Conservation (phyloP, 2,888 invertebrate genomes). For the Trichogramma evanescens region DNA sequence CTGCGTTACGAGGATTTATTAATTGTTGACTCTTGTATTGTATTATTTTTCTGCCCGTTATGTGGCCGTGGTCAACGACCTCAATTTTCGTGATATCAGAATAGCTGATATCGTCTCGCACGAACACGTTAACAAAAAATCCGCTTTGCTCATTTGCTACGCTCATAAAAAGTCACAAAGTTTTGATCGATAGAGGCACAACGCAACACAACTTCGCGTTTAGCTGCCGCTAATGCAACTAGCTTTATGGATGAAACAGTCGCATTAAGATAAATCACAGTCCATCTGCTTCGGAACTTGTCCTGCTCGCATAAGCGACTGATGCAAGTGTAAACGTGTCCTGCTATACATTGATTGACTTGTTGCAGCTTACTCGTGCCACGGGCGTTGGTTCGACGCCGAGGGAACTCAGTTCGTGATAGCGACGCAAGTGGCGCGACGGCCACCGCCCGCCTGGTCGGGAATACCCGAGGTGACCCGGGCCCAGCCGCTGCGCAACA, state of each 20-base stretch:
- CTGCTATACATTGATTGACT: too few species aligned
- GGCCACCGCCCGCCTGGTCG: conserved; percentile 17
- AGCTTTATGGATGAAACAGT: background rate
- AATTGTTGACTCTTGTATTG: too few species aligned
- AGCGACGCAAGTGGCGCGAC: conserved; percentile 64
- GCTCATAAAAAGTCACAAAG: too few species aligned
- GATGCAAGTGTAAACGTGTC: background rate
- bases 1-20: too few species aligned
- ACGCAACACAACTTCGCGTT: too few species aligned
- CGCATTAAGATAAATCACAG: background rate
- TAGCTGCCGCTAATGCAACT: background rate
- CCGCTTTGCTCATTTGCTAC: too few species aligned
- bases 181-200: too few species aligned
- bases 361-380: conserved; percentile 75
- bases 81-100: too few species aligned
- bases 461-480: conserved; percentile 45
- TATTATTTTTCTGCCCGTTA: too few species aligned
- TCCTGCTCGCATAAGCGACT: background rate
- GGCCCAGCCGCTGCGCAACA: conserved; percentile 44
- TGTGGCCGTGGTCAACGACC: too few species aligned
- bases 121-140: too few species aligned
- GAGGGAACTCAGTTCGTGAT: conserved; percentile 83
- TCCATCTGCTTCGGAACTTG: background rate
- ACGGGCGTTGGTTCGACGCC: conserved; percentile 71
- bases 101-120: too few species aligned